Evolutionary conservation across 35 echinoderm and acorn worm species (phyloP).

Genomic region (Amphiura filiformis): DNA sequence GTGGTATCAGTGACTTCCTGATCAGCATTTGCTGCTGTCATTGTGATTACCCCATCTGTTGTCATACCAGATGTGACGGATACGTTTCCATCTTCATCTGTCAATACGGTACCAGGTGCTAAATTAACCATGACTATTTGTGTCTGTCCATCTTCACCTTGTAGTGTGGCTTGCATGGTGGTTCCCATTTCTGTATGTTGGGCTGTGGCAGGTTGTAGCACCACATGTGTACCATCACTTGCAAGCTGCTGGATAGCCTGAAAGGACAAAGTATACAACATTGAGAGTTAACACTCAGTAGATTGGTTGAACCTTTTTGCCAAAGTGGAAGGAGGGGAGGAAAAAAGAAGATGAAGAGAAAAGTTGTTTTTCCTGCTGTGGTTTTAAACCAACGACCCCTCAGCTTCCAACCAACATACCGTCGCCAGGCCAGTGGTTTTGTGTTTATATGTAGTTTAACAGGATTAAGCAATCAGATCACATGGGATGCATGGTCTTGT

Average conservation of each 20-base stretch:
- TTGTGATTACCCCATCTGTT: neutral
- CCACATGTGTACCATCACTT: slow-evolving; percentile 42
- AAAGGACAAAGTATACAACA: neutral
- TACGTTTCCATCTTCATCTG: neutral
- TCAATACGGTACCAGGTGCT: slow-evolving; percentile 29
- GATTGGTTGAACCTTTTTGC: too few relatives aligned
- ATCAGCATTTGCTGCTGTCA: neutral
- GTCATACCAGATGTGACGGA: neutral
- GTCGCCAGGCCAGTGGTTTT: too few relatives aligned
- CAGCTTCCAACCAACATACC: too few relatives aligned
- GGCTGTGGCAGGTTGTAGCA: neutral
- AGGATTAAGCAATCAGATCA: too few relatives aligned
- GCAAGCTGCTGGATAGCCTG: slow-evolving; percentile 70
- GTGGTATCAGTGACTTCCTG: too few relatives aligned
- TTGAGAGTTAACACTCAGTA: too few relatives aligned
- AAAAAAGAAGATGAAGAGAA: too few relatives aligned
- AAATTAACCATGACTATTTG: slow-evolving; percentile 84
- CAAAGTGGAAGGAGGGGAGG: too few relatives aligned
- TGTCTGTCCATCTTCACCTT: slow-evolving; percentile 76
- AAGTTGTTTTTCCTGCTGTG: too few relatives aligned
- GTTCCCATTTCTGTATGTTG: neutral
- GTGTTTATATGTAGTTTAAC: too few relatives aligned
- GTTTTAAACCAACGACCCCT: too few relatives aligned
- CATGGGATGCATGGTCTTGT: too few relatives aligned
- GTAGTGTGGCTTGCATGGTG: slow-evolving; percentile 82